A percentile compares a stretch with the other conserved stretches of the same genome.
Conservation (phyloP, 2,797 vertebrate genomes). For the Enteromius argenteus region DNA sequence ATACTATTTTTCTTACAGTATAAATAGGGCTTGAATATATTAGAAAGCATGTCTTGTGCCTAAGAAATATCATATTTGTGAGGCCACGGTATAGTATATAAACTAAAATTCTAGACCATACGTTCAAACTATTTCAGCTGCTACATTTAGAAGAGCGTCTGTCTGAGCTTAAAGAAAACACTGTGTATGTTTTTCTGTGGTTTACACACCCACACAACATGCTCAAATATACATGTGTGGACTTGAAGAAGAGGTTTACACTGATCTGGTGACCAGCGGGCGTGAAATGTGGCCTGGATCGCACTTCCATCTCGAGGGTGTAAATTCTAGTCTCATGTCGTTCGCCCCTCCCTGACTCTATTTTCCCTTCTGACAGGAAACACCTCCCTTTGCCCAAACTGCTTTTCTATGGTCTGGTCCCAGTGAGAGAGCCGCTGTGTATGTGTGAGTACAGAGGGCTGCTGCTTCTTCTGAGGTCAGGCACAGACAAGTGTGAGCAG, state of each 20-base stretch:
- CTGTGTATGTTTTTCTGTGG: not conserved
- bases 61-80: too few species aligned
- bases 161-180: constrained; percentile 2
- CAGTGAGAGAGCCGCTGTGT: constrained; percentile 16
- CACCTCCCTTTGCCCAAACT: constrained; percentile 43
- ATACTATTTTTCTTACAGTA: not conserved
- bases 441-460: constrained; percentile 11
- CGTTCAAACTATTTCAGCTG: not conserved
- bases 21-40: not conserved
- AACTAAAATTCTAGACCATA: not conserved
- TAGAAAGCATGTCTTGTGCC: not conserved
- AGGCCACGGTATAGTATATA: too few species aligned
- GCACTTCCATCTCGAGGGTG: constrained; percentile 22
- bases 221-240: not conserved
- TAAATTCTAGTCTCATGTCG: constrained; percentile 16
- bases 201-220: not conserved
- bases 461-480: constrained; percentile 10
- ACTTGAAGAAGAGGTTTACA: constrained; percentile 5
- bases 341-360: constrained; percentile 43
- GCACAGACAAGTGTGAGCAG: not conserved
- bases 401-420: constrained; percentile 24
- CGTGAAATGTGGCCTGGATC: constrained; percentile 20
- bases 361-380: constrained; percentile 47
- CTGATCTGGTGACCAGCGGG: constrained; percentile 9
- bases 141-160: not conserved